A percentile compares a stretch with the other conserved stretches of the same genome.
phyloP scores from a whole-genome alignment of 64 coral and sea anemone species.

The Porites lutea region DNA sequence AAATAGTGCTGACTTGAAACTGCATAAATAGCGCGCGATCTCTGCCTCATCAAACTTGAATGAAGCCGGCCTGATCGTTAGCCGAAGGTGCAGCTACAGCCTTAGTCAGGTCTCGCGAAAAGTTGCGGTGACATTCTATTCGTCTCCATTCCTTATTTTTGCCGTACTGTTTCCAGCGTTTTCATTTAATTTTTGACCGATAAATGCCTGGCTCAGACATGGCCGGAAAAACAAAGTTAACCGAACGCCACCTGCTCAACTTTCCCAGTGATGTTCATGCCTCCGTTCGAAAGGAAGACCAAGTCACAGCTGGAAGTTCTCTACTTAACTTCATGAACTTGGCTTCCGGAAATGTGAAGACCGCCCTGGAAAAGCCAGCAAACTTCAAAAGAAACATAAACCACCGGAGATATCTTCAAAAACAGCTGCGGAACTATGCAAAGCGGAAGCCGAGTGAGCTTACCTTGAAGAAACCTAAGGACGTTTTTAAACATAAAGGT shows the following conservation, averaged over 20 bases:
- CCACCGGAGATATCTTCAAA: conserved; percentile 95
- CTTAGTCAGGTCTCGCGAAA: background rate
- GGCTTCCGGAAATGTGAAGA: conserved; percentile 95
- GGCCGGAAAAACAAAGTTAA: conserved; percentile 62
- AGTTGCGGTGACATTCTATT: background rate
- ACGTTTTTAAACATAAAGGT: conserved; percentile 43
- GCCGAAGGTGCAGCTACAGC: background rate
- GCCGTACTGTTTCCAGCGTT: background rate
- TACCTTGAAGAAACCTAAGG: conserved; percentile 68
- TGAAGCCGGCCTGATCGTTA: conserved; percentile 26
- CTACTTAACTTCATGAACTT: conserved; percentile 96
- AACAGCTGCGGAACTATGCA: conserved; percentile 92
- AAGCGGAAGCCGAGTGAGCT: conserved; percentile 78
- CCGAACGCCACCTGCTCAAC: conserved; percentile 31
- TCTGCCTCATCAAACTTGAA: conserved; percentile 29
- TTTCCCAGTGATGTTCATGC: conserved; percentile 47
- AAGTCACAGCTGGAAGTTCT: conserved; percentile 78
- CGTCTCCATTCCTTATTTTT: background rate
- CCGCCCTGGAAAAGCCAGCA: conserved; percentile 93
- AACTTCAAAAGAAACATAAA: conserved; percentile 99
- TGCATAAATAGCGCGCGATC: conserved; percentile 83
- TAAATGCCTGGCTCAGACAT: conserved; percentile 25
- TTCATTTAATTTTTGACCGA: background rate
- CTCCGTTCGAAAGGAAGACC: conserved; percentile 65
- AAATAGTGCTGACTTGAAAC: conserved; percentile 77